Evolutionary conservation across 2,888 invertebrate species (phyloP).

Genomic region (Noctua janthe): DNA sequence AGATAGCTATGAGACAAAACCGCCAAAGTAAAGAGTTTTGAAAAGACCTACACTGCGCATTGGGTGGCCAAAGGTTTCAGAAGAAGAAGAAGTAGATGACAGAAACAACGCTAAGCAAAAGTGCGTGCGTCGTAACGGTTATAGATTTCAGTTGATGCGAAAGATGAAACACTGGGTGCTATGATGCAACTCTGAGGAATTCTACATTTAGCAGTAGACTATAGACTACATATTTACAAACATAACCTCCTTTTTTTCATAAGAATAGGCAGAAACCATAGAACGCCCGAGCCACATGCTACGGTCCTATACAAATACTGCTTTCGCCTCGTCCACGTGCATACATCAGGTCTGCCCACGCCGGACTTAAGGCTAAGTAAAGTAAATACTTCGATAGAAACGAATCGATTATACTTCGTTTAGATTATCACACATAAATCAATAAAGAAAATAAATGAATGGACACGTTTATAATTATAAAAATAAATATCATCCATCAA

Average conservation of each 20-base stretch:
- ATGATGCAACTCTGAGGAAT: background rate
- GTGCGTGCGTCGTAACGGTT: too few relatives aligned
- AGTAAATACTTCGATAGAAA: background rate
- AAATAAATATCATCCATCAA: conserved; percentile 34
- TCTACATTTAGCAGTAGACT: too few relatives aligned
- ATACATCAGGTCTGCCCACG: background rate
- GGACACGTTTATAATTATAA: background rate
- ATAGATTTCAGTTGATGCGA: too few relatives aligned
- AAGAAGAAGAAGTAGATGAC: too few relatives aligned
- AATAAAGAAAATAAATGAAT: conserved; percentile 22
- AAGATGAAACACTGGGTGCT: background rate
- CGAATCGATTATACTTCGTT: background rate
- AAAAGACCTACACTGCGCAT: too few relatives aligned
- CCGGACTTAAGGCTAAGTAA: background rate
- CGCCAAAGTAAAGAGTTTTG: too few relatives aligned
- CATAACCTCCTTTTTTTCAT: background rate
- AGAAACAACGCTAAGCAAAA: too few relatives aligned
- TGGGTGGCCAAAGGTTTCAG: too few relatives aligned
- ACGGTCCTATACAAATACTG: background rate
- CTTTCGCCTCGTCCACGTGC: background rate
- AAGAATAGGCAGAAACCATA: background rate
- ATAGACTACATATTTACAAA: too few relatives aligned
- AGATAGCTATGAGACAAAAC: too few relatives aligned
- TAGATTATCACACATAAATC: background rate
- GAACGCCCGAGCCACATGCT: background rate